These are phyloP conservation scores for Fabriciana adippe DNA, from an alignment of 2,888 invertebrate genomes.

Conservation along the genomic window DNA sequence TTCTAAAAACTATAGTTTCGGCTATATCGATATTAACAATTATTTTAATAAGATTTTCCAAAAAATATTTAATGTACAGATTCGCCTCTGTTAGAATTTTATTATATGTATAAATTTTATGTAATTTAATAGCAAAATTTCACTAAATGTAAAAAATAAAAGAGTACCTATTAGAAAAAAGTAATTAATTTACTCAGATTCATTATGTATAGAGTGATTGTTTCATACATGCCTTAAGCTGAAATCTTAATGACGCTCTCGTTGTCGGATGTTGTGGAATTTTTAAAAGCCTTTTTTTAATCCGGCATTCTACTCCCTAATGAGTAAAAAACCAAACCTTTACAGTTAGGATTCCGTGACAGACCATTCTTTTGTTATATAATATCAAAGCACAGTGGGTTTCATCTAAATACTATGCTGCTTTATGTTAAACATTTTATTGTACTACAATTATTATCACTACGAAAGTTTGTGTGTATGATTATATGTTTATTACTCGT, in stretches of 20 bases:
- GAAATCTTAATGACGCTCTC: constrained; percentile 61
- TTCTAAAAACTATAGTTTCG: too few relatives aligned
- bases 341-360: constrained; percentile 31
- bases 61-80: too few relatives aligned
- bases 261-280: constrained; percentile 51
- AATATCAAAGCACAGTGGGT: constrained; percentile 9
- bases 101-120: too few relatives aligned
- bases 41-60: too few relatives aligned
- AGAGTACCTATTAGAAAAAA: background rate
- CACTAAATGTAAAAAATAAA: background rate
- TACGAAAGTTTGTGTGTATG: too few relatives aligned
- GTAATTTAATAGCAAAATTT: background rate
- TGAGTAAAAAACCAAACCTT: constrained; percentile 40
- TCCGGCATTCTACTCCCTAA: constrained; percentile 51
- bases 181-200: constrained; percentile 19
- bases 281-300: constrained; percentile 67
- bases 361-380: constrained; percentile 29
- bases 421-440: constrained; percentile 6
- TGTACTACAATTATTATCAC: background rate
- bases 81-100: too few relatives aligned
- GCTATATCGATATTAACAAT: too few relatives aligned
- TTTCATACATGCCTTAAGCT: constrained; percentile 60
- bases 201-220: constrained; percentile 45
- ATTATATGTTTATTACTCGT: too few relatives aligned
- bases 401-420: constrained; percentile 7